Conservation (phyloP, 2,888 invertebrate species). For the Pachymerium ferrugineum region DNA sequence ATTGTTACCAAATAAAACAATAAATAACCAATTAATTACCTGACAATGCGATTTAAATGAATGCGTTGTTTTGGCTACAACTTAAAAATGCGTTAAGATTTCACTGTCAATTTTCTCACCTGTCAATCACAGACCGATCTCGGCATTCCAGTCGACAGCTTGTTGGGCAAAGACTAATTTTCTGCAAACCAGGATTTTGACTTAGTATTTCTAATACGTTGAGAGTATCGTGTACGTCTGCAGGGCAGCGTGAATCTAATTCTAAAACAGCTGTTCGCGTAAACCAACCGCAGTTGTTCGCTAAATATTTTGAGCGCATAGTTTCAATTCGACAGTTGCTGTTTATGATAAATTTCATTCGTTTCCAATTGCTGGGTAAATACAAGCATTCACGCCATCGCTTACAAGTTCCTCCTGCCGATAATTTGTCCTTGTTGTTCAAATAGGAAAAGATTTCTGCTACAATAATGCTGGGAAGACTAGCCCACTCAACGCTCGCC, state of each 20-base stretch:
- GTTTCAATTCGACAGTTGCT: slow-evolving; percentile 34
- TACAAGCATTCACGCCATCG: slow-evolving; percentile 53
- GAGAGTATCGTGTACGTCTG: slow-evolving; percentile 43
- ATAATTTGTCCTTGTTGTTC: slow-evolving; percentile 52
- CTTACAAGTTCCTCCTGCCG: slow-evolving; percentile 54
- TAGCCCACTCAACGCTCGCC: slow-evolving; percentile 30
- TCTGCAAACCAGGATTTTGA: slow-evolving; percentile 44
- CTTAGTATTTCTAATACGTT: slow-evolving; percentile 43
- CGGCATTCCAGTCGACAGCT: slow-evolving; percentile 44
- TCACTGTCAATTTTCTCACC: not conserved
- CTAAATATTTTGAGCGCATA: slow-evolving; percentile 43
- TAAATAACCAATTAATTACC: not conserved
- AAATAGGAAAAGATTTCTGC: slow-evolving; percentile 52
- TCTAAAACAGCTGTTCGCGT: slow-evolving; percentile 44
- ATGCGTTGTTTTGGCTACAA: not conserved
- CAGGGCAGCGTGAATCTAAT: slow-evolving; percentile 43
- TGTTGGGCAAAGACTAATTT: slow-evolving; percentile 44
- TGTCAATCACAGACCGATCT: slow-evolving; percentile 31
- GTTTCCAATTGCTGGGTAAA: slow-evolving; percentile 45
- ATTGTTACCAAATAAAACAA: not conserved
- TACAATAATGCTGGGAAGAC: slow-evolving; percentile 32
- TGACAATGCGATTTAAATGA: not conserved
- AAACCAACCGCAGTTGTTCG: slow-evolving; percentile 45
- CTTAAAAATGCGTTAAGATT: not conserved
- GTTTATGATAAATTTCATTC: slow-evolving; percentile 38